Evolutionary conservation across 2,113 vertebrate species (phyloP), one percentile per base, ranked within the genome.

Genomic region (Serilophus lunatus): DNA sequence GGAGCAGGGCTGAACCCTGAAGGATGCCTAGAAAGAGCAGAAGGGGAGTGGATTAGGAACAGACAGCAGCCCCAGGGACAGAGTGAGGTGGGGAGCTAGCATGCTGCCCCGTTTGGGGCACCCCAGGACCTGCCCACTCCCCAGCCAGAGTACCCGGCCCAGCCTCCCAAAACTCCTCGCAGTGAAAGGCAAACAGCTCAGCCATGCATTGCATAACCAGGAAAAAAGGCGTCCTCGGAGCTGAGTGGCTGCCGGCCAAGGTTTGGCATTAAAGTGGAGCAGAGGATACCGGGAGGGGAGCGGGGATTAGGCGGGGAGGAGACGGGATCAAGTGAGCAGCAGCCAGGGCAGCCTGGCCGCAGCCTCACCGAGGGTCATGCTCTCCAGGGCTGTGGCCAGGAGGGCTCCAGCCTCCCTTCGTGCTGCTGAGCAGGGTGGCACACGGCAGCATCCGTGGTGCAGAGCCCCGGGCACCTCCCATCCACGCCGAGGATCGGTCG

Each of bases 221-320:
- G 90, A 79, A 77, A 56, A 85, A 59, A 87, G 68, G 81, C 86
- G 45, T 83, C 89, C 87, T 90, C 15, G 1, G 78, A 86, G 91
- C 81, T 10, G 33, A 4, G 81, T 96, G 96, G 96, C 96, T 59
- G 83, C 33, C 29, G 26, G 95, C 96, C 96, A 97, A 38, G 8
- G 18, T 22, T 49, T 22, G 81, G 96, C 96, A 96, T 93, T 90
- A 96, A 61, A 66, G 68, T 5, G 61, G 86, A 74, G 74, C 69
- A 12, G 87, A 89, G 96, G 91, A 82, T 79, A 42, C 38, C 51
- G 84, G 93, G 93, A 89, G 83, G 68, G 85, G 51, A 90, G 85
- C 10, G 7, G 0, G 91, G 94, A 91, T 92, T 85, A 95, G 68
- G 36, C 8, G 2, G n/a, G 51, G 69, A 77, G 38, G 89, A 45